Percentiles rank a stretch among this genome's conserved stretches.
These are phyloP conservation scores for Pelobates fuscus DNA, from an alignment of 2,113 vertebrate genomes.

Conservation along the genomic window DNA sequence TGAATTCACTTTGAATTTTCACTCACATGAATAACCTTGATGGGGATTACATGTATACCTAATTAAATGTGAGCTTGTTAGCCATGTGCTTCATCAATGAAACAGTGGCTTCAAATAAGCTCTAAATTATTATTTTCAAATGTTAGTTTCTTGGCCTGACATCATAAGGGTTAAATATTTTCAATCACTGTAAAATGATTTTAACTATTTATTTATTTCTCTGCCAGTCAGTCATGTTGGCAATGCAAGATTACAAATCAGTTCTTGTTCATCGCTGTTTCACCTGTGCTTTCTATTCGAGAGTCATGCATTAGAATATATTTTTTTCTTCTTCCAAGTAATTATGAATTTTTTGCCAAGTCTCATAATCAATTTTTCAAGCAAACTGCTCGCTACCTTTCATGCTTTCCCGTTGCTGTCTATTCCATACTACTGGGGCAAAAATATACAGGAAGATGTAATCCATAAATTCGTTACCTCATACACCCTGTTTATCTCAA, in stretches of 20 bases:
- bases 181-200: slow-evolving; percentile 55
- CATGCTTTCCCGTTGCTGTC: slow-evolving; percentile 25
- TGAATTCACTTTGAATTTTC: too few species aligned
- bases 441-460: background rate
- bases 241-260: slow-evolving; percentile 52
- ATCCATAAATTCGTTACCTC: slow-evolving; percentile 18
- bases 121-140: too few species aligned
- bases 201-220: slow-evolving; percentile 47
- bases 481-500: background rate
- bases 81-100: too few species aligned
- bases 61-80: too few species aligned
- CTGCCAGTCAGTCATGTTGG: slow-evolving; percentile 40
- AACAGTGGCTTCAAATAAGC: too few species aligned
- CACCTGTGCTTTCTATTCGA: slow-evolving; percentile 14
- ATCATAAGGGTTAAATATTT: slow-evolving; percentile 24
- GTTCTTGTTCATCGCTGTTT: slow-evolving; percentile 1
- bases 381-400: slow-evolving; percentile 28
- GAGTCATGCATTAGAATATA: slow-evolving; percentile 31
- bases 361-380: slow-evolving; percentile 27
- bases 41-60: too few species aligned
- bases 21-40: too few species aligned
- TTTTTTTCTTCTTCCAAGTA: background rate
- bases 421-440: slow-evolving; percentile 12
- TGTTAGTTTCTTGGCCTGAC: too few species aligned
- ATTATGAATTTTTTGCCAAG: slow-evolving; percentile 44